A percentile compares a stretch with the other conserved stretches of the same genome.
Conservation (phyloP, 1,140 invertebrate species). For the Manduca sexta region DNA sequence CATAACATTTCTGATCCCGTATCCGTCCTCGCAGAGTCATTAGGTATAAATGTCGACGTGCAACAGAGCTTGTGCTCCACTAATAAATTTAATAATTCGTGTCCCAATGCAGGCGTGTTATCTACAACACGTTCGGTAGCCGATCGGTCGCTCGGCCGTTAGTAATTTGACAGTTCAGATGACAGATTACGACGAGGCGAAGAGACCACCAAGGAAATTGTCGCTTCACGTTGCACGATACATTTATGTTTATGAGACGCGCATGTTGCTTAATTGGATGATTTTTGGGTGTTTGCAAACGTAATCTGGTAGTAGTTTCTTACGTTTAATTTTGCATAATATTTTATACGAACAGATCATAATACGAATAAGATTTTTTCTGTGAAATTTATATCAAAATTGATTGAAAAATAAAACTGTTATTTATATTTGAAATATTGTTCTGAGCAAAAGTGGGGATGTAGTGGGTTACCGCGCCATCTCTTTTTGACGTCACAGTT, state of each 20-base stretch:
- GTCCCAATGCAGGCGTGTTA: constrained; percentile 43
- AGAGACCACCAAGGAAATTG: constrained; percentile 61
- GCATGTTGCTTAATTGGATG: constrained; percentile 50
- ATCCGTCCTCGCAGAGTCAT: not conserved
- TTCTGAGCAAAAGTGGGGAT: too few species aligned
- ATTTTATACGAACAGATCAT: too few species aligned
- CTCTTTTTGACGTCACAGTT: too few species aligned
- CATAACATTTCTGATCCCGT: too few species aligned
- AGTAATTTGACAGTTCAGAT: constrained; percentile 71
- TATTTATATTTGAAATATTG: too few species aligned
- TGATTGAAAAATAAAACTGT: too few species aligned
- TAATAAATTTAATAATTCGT: constrained; percentile 13
- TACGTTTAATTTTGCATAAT: too few species aligned
- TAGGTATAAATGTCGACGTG: constrained; percentile 4
- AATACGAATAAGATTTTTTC: too few species aligned
- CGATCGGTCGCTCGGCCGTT: constrained; percentile 65
- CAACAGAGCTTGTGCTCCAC: not conserved
- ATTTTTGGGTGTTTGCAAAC: constrained; percentile 8
- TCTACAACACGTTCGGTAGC: constrained; percentile 69
- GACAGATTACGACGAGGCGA: constrained; percentile 60
- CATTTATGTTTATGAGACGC: constrained; percentile 64
- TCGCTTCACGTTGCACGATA: constrained; percentile 42
- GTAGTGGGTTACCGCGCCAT: too few species aligned
- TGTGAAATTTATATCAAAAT: too few species aligned
- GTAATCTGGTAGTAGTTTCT: too few species aligned